These are phyloP conservation scores for Mesochorus sp. DNA, from an alignment of 2,888 invertebrate genomes.

Conservation along the genomic window DNA sequence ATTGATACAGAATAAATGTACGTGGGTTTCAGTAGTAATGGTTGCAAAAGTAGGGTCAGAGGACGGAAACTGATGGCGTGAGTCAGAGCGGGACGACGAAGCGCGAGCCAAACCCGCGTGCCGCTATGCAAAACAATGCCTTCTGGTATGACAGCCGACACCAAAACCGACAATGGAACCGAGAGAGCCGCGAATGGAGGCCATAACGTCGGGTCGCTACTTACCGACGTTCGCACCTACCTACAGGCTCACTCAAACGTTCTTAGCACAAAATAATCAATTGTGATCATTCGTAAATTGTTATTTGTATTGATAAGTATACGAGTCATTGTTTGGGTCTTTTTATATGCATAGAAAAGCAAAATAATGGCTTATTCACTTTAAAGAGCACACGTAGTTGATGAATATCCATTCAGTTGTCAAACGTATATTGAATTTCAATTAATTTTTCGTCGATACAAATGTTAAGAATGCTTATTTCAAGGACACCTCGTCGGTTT, in stretches of 20 bases:
- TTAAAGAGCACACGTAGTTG: background rate
- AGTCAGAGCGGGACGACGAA: conserved; percentile 69
- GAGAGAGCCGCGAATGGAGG: conserved; percentile 67
- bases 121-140: conserved; percentile 74
- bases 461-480: conserved; percentile 64
- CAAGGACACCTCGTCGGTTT: conserved; percentile 58
- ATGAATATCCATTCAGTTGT: background rate
- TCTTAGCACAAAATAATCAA: conserved; percentile 8
- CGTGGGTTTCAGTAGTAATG: conserved; percentile 5
- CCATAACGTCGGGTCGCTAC: conserved; percentile 64
- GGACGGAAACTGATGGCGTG: conserved; percentile 76
- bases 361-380: background rate
- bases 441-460: conserved; percentile 54
- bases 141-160: conserved; percentile 63
- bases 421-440: background rate
- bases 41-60: conserved; percentile 39
- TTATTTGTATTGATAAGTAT: no score
- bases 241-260: conserved; percentile 38
- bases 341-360: background rate
- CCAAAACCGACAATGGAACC: conserved; percentile 75
- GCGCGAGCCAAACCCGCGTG: conserved; percentile 70
- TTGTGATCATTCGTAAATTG: no score
- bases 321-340: no score
- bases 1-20: conserved; percentile 46
- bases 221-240: conserved; percentile 63